These are phyloP conservation scores for Cyclargus thomasi DNA, from an alignment of 1,140 invertebrate species.

Conservation along the genomic window DNA sequence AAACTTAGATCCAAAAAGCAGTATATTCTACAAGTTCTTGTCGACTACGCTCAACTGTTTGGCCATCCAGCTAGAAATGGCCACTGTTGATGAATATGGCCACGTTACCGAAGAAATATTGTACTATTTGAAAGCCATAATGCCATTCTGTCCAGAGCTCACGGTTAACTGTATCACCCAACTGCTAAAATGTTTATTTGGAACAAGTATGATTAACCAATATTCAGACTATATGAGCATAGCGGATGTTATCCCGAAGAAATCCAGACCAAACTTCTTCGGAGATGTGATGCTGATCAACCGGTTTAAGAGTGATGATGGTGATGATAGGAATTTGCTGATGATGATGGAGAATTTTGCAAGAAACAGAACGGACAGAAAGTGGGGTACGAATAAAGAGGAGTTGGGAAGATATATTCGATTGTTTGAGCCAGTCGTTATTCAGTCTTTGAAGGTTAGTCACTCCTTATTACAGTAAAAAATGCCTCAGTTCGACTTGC, in stretches of 20 bases:
- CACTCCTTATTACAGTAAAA: too few species aligned
- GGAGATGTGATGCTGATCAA: slow-evolving; percentile 40
- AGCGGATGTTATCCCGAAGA: slow-evolving; percentile 27
- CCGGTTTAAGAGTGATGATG: slow-evolving; percentile 7
- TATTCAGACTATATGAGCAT: slow-evolving; percentile 74
- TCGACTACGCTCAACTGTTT: slow-evolving; percentile 80
- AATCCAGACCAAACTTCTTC: slow-evolving; percentile 37
- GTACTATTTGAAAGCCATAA: slow-evolving; percentile 83
- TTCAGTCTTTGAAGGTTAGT: slow-evolving; percentile 84
- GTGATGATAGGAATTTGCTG: slow-evolving; percentile 52
- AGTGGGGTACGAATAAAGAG: slow-evolving; percentile 78
- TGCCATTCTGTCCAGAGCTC: slow-evolving; percentile 81
- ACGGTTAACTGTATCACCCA: slow-evolving; percentile 89
- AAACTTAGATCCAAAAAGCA: slow-evolving; percentile 82
- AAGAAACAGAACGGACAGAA: slow-evolving; percentile 64
- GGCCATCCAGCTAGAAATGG: slow-evolving; percentile 85
- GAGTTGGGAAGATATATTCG: slow-evolving; percentile 87
- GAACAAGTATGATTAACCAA: slow-evolving; percentile 84
- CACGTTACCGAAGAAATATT: slow-evolving; percentile 88
- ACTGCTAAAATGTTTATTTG: slow-evolving; percentile 88
- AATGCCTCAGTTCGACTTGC: too few species aligned
- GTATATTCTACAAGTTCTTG: slow-evolving; percentile 84
- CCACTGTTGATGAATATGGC: slow-evolving; percentile 83
- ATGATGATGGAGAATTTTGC: slow-evolving; percentile 65
- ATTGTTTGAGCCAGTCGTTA: slow-evolving; percentile 92